phyloP scores from a whole-genome alignment of 2,113 vertebrate genomes.

The Procapra przewalskii region DNA sequence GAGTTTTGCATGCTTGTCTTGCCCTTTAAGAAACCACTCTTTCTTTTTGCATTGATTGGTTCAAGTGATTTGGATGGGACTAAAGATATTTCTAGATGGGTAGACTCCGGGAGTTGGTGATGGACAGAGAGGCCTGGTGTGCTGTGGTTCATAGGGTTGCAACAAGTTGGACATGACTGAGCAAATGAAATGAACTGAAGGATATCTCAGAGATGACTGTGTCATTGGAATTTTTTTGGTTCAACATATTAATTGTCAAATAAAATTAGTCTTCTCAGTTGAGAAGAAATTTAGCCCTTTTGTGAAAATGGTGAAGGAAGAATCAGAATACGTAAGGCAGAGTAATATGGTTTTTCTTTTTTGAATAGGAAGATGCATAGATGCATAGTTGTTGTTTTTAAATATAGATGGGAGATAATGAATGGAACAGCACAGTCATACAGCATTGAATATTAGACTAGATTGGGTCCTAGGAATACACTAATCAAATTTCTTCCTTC shows the following conservation, averaged over 20 bases:
- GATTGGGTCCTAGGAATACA: background rate
- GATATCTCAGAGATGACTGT: background rate
- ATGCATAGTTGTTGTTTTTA: background rate
- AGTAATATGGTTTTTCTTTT: background rate
- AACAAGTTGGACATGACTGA: fast-evolving
- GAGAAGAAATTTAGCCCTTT: background rate
- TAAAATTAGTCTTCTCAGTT: background rate
- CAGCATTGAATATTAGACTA: background rate
- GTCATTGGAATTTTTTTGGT: background rate
- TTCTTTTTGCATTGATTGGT: background rate
- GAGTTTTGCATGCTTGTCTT: background rate
- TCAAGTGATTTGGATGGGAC: background rate
- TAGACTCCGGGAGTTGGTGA: background rate
- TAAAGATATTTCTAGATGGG: background rate
- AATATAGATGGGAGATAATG: background rate
- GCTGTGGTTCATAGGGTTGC: background rate
- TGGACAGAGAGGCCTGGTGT: background rate
- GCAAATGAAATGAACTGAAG: background rate
- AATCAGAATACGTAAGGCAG: background rate
- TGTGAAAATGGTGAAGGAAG: background rate
- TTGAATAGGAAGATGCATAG: background rate
- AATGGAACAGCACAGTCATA: background rate
- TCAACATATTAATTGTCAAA: background rate
- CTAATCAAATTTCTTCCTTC: background rate
- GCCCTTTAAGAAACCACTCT: background rate